Evolutionary conservation across 2,113 vertebrate species (phyloP).

Genomic region (Corvus cornix): DNA sequence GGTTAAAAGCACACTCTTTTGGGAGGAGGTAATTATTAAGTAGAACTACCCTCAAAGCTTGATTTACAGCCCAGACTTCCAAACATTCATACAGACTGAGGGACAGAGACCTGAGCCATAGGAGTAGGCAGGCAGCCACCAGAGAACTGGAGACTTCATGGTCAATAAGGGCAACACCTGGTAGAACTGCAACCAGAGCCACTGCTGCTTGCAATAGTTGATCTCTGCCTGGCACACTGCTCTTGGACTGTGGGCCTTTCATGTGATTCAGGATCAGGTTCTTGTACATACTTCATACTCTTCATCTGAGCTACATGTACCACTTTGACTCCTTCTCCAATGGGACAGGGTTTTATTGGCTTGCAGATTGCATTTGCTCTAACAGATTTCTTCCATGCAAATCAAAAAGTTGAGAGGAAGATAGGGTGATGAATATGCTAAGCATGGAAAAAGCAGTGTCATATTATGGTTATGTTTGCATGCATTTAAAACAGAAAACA

Average conservation of each 20-base stretch:
- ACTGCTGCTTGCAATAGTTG: not conserved
- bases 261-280: not conserved
- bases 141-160: not conserved
- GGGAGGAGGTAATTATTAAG: not conserved
- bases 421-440: slow-evolving; percentile 21
- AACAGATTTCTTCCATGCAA: slow-evolving; percentile 38
- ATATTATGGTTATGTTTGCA: not conserved
- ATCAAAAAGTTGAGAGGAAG: slow-evolving; percentile 31
- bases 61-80: not conserved
- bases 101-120: not conserved
- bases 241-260: not conserved
- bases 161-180: not conserved
- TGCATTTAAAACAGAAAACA: not conserved
- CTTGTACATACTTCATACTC: not conserved
- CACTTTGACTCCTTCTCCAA: not conserved
- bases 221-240: not conserved
- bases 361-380: not conserved
- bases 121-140: not conserved
- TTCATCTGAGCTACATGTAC: not conserved
- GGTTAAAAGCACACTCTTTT: not conserved
- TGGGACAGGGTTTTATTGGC: not conserved
- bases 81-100: not conserved
- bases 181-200: not conserved
- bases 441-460: not conserved
- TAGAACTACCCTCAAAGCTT: not conserved